phyloP scores from a whole-genome alignment of 2,797 vertebrate species.

The Urosaurus nigricauda region DNA sequence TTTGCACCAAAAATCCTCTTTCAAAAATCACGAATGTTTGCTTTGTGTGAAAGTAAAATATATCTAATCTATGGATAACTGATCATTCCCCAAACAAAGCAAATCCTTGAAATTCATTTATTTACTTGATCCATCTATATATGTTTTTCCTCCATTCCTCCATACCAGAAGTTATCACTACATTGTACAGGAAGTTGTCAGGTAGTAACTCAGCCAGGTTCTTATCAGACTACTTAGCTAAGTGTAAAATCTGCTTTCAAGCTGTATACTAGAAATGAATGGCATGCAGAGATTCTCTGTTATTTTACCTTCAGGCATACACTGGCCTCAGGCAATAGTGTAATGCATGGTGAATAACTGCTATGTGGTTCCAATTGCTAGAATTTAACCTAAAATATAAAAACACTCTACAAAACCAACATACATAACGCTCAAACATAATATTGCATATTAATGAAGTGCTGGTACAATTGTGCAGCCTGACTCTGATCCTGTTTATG shows the following conservation, averaged over 20 bases:
- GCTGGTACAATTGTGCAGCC: slow-evolving; percentile 40
- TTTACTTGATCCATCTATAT: not conserved
- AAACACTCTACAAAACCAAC: slow-evolving; percentile 38
- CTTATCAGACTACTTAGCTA: not conserved
- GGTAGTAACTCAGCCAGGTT: not conserved
- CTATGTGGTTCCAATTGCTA: slow-evolving; percentile 48
- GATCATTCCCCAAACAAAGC: not conserved
- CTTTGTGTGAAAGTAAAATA: slow-evolving; percentile 15
- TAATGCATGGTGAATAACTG: slow-evolving; percentile 41
- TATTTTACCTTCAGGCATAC: slow-evolving; percentile 43
- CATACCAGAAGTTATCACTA: not conserved
- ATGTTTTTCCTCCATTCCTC: not conserved
- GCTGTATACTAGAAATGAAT: not conserved
- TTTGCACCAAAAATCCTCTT: not conserved
- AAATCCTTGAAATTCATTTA: not conserved
- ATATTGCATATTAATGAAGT: slow-evolving; percentile 53
- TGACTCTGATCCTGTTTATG: slow-evolving; percentile 9
- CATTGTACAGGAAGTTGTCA: not conserved
- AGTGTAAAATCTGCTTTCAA: not conserved
- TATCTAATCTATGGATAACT: not conserved
- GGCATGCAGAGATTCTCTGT: slow-evolving; percentile 11
- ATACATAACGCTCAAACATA: slow-evolving; percentile 53
- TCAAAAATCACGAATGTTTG: not conserved
- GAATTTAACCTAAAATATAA: slow-evolving; percentile 57
- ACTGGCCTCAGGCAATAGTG: slow-evolving; percentile 20